Conservation (phyloP, 2,113 vertebrate species). For the Larimichthys crocea region DNA sequence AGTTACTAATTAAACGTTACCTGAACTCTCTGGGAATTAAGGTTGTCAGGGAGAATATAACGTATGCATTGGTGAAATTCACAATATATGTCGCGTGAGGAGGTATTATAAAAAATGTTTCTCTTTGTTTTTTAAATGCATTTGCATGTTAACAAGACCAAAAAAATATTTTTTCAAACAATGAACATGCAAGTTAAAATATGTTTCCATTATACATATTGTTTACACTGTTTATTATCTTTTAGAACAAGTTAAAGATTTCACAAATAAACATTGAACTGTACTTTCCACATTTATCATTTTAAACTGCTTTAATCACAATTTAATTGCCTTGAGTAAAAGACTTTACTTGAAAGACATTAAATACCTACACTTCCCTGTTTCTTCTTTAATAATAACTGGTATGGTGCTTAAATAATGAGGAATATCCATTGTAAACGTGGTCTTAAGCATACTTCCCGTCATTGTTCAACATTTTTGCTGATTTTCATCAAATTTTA, state of each 20-base stretch:
- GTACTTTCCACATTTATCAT: neutral
- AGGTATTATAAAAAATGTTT: neutral
- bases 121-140: neutral
- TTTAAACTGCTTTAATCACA: neutral
- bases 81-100: neutral
- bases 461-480: constrained; percentile 6
- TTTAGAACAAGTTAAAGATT: neutral
- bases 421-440: constrained; percentile 2
- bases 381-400: constrained; percentile 9
- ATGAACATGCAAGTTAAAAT: neutral
- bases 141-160: neutral
- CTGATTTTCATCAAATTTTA: constrained; percentile 47
- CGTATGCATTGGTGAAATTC: neutral
- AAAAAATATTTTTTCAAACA: neutral
- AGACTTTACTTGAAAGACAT: neutral
- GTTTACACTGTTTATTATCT: neutral
- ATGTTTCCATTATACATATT: neutral
- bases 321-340: neutral
- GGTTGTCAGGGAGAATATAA: neutral
- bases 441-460: neutral
- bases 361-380: neutral
- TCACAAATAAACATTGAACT: neutral
- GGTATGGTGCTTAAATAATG: neutral
- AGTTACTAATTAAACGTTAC: neutral
- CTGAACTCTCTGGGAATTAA: neutral